phyloP scores from a whole-genome alignment of 1,140 invertebrate genomes.

The Ceratosolen fusciceps region DNA sequence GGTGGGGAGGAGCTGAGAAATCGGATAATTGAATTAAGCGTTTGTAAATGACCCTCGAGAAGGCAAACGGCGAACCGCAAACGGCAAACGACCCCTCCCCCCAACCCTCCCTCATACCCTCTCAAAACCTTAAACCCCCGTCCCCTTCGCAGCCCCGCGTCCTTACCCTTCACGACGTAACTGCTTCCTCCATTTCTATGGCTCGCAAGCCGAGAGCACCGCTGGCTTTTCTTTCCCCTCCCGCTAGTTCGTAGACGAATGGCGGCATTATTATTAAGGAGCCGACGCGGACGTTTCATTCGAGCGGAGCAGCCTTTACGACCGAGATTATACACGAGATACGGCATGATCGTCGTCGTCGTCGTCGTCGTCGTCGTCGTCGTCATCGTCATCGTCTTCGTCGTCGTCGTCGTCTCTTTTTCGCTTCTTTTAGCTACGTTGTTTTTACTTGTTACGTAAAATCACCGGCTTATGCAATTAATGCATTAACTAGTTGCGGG shows the following conservation, averaged over 20 bases:
- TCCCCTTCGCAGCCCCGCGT: not conserved
- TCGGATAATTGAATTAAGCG: slow-evolving; percentile 53
- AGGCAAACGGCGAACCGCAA: not conserved
- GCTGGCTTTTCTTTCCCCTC: slow-evolving; percentile 19
- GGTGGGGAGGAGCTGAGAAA: slow-evolving; percentile 36
- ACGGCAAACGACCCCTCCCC: too few relatives aligned
- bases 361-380: not conserved
- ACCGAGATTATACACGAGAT: not conserved
- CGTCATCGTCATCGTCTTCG: too few relatives aligned
- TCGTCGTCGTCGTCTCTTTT: too few relatives aligned
- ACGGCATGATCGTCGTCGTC: not conserved
- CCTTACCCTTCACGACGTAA: slow-evolving; percentile 53
- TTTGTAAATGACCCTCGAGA: slow-evolving; percentile 54
- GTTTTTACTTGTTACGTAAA: too few relatives aligned
- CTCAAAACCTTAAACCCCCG: too few relatives aligned
- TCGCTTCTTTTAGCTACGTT: too few relatives aligned
- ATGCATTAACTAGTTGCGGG: too few relatives aligned
- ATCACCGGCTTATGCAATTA: too few relatives aligned
- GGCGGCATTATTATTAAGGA: slow-evolving; percentile 50
- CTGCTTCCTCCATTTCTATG: slow-evolving; percentile 50
- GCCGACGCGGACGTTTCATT: not conserved
- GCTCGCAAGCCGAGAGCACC: slow-evolving; percentile 36
- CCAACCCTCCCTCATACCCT: too few relatives aligned
- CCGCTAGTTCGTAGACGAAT: slow-evolving; percentile 52
- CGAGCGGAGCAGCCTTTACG: not conserved